Conservation (phyloP, 1,140 invertebrate species). For the Galleria mellonella region DNA sequence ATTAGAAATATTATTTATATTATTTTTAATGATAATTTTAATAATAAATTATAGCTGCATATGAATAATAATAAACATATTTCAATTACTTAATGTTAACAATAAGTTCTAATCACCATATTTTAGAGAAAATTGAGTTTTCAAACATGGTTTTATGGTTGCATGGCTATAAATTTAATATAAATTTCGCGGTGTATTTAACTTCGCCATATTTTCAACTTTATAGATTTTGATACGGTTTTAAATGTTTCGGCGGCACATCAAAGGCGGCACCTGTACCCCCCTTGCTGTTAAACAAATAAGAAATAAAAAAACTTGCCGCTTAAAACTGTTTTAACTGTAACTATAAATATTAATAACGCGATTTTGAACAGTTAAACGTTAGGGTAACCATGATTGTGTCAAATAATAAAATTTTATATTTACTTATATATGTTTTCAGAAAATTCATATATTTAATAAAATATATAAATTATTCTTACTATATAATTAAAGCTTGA, state of each 20-base stretch:
- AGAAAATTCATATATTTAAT: no score
- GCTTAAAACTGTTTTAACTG: constrained; percentile 24
- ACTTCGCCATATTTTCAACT: constrained; percentile 14
- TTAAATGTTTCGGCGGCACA: constrained; percentile 22
- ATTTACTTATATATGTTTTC: no score
- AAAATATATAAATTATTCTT: no score
- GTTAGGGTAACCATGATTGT: constrained; percentile 33
- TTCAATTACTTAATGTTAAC: no score
- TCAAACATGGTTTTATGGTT: constrained; percentile 19
- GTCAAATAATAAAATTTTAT: no score
- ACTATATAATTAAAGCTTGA: no score
- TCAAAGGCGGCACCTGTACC: constrained; percentile 57
- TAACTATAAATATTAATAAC: constrained; percentile 65
- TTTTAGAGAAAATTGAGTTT: constrained; percentile 20
- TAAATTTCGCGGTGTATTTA: constrained; percentile 19
- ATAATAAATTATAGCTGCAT: no score
- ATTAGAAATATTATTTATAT: no score
- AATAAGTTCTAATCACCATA: not conserved
- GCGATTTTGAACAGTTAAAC: constrained; percentile 37
- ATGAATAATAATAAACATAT: no score
- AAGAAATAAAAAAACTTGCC: constrained; percentile 33
- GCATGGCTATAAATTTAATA: constrained; percentile 20
- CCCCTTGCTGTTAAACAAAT: constrained; percentile 58
- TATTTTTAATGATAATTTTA: no score
- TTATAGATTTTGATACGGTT: constrained; percentile 28